A percentile compares a stretch with the other conserved stretches of the same genome.
phyloP scores from a whole-genome alignment of 2,888 invertebrate species.

The Neocrepidodera transversa region DNA sequence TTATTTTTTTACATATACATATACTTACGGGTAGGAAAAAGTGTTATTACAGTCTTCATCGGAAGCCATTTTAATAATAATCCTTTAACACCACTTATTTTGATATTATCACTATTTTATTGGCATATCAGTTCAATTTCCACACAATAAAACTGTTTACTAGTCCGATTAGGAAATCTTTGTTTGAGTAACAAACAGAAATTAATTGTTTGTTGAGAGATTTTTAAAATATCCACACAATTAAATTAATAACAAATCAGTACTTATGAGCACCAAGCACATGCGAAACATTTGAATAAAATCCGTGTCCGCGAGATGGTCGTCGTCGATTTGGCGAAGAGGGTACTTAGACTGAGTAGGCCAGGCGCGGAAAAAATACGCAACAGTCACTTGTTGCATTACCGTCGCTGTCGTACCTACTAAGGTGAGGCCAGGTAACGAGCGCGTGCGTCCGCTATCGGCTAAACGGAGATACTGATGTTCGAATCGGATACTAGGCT shows the following conservation, averaged over 20 bases:
- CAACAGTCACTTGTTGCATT: constrained; percentile 46
- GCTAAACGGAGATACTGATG: constrained; percentile 52
- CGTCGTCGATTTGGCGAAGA: not conserved
- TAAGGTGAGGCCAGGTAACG: constrained; percentile 28
- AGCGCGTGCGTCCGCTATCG: constrained; percentile 45
- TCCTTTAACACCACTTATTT: constrained; percentile 39
- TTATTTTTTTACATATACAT: too few relatives aligned
- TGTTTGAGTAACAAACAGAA: constrained; percentile 33
- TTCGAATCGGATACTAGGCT: constrained; percentile 49
- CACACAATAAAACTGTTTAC: constrained; percentile 39
- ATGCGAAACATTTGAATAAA: not conserved
- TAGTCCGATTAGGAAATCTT: constrained; percentile 22
- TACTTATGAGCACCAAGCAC: not conserved
- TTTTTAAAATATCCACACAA: constrained; percentile 14
- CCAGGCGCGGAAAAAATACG: constrained; percentile 34
- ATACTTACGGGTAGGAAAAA: constrained; percentile 58
- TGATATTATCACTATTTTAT: constrained; percentile 42
- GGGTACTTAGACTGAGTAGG: constrained; percentile 25
- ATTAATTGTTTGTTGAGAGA: constrained; percentile 7
- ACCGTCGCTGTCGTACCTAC: constrained; percentile 41
- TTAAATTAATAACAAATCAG: not conserved
- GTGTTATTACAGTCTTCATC: constrained; percentile 60
- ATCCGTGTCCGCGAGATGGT: not conserved
- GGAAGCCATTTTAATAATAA: constrained; percentile 55
- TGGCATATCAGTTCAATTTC: constrained; percentile 46